A percentile compares a stretch with the other conserved stretches of the same genome.
phyloP scores from a whole-genome alignment of 2,113 vertebrate genomes.

The Patagioenas fasciata region DNA sequence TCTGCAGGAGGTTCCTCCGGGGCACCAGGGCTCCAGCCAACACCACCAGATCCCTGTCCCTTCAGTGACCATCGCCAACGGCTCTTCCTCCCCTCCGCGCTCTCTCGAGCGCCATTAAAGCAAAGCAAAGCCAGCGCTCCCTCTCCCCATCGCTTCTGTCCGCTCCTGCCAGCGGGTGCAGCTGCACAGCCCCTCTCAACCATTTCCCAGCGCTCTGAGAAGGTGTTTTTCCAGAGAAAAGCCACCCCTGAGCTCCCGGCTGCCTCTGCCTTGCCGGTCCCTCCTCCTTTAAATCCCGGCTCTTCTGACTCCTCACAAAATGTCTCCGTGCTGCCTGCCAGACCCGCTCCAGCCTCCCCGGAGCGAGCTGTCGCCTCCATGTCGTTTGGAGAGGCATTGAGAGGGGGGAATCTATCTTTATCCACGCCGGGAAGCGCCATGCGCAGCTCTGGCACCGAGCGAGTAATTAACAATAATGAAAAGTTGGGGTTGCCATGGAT shows the following conservation, averaged over 20 bases:
- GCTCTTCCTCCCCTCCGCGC: background rate
- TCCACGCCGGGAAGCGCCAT: background rate
- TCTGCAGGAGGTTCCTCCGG: background rate
- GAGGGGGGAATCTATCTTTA: background rate
- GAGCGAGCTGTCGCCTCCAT: background rate
- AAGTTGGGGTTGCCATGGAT: slow-evolving; percentile 53
- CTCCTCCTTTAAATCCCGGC: background rate
- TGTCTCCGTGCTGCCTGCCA: background rate
- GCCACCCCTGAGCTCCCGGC: background rate
- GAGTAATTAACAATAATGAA: slow-evolving; percentile 45
- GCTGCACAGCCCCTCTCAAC: background rate
- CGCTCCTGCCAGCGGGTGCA: background rate
- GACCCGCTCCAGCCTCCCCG: background rate
- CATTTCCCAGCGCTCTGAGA: background rate
- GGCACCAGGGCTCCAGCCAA: background rate
- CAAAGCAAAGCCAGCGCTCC: background rate
- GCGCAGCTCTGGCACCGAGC: background rate
- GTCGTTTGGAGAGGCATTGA: background rate
- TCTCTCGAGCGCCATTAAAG: background rate
- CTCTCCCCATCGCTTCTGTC: background rate
- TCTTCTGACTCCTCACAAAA: slow-evolving; percentile 11
- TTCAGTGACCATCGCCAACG: background rate
- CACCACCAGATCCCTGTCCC: background rate
- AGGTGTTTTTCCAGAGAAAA: background rate
- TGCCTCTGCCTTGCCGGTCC: background rate